These are phyloP conservation scores for Phycodurus eques DNA, from an alignment of 2,113 vertebrate species.

Conservation along the genomic window DNA sequence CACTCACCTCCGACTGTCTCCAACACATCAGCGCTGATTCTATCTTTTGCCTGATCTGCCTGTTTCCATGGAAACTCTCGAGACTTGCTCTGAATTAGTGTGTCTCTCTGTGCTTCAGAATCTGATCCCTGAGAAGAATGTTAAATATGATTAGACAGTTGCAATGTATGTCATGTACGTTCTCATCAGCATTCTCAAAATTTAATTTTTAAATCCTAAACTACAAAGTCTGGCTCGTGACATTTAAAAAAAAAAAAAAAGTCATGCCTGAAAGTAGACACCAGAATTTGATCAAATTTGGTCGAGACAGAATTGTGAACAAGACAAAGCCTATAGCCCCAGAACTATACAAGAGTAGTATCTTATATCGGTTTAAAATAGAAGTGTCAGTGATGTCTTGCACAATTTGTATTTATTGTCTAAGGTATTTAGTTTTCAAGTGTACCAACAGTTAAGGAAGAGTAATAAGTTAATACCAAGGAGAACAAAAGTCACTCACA, in stretches of 20 bases:
- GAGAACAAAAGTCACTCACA: conserved; percentile 56
- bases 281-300: background rate
- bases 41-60: conserved; percentile 61
- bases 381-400: too few relatives aligned
- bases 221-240: background rate
- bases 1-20: conserved; percentile 54
- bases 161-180: background rate
- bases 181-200: background rate
- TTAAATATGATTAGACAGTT: background rate
- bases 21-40: conserved; percentile 23
- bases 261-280: background rate
- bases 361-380: too few relatives aligned
- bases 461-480: background rate
- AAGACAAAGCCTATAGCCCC: background rate
- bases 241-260: background rate
- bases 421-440: background rate
- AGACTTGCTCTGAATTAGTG: conserved; percentile 65
- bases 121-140: conserved; percentile 47
- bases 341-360: too few relatives aligned
- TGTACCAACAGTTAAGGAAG: background rate
- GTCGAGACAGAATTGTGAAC: background rate
- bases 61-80: conserved; percentile 76
- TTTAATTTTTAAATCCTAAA: background rate
- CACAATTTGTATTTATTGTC: background rate
- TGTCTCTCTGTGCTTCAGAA: conserved; percentile 42